These are phyloP conservation scores for Cromileptes altivelis DNA, from an alignment of 2,113 vertebrate species.

Conservation along the genomic window DNA sequence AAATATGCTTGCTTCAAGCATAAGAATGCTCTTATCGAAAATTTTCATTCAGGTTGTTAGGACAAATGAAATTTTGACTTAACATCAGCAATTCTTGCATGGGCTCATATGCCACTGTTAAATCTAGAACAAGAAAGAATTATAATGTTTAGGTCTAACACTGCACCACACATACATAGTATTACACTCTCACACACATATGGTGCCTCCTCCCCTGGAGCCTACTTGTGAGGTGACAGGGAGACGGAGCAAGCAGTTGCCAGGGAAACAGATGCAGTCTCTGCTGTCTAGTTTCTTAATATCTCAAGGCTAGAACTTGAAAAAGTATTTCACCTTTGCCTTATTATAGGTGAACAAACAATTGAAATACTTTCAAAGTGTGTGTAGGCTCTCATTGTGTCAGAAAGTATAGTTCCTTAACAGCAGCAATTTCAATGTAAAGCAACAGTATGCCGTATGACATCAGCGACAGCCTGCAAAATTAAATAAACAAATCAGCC, in stretches of 20 bases:
- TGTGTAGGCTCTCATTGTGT: slow-evolving; percentile 9
- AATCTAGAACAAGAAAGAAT: background rate
- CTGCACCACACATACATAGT: slow-evolving; percentile 11
- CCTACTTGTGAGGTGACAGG: slow-evolving; percentile 62
- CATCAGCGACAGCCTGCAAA: background rate
- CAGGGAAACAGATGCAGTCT: slow-evolving; percentile 81
- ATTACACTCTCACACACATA: slow-evolving; percentile 34
- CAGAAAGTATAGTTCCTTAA: background rate
- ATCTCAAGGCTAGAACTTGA: slow-evolving; percentile 47
- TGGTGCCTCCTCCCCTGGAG: slow-evolving; percentile 32
- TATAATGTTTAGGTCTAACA: slow-evolving; percentile 9
- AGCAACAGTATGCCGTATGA: background rate
- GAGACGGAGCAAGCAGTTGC: slow-evolving; percentile 76
- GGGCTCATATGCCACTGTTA: background rate
- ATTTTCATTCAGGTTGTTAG: background rate
- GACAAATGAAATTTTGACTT: background rate
- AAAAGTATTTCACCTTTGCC: slow-evolving; percentile 48
- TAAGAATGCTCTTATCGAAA: background rate
- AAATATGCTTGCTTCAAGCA: background rate
- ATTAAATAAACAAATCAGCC: slow-evolving; percentile 18
- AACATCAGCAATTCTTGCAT: background rate
- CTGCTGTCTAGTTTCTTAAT: slow-evolving; percentile 58
- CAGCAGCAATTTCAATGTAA: background rate
- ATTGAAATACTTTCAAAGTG: slow-evolving; percentile 20
- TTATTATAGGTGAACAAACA: slow-evolving; percentile 33